These are phyloP conservation scores for Parazoanthus swiftii DNA, from an alignment of 92 coral and sea anemone species.

Conservation along the genomic window DNA sequence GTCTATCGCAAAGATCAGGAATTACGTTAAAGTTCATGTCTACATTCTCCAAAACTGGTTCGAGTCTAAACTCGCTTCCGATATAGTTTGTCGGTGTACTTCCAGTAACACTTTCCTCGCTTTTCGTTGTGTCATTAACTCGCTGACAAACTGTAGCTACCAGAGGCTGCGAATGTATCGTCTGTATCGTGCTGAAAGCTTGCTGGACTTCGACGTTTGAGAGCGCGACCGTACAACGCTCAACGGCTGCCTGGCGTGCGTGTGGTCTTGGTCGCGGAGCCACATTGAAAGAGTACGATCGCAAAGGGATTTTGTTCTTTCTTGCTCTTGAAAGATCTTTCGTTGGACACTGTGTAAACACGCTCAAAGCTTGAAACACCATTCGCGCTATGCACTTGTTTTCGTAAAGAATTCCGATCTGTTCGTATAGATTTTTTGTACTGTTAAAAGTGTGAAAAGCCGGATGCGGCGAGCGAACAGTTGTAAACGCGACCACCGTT, in stretches of 20 bases:
- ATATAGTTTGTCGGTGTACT: not conserved
- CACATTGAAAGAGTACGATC: conserved; percentile 75
- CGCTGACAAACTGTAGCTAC: conserved; percentile 52
- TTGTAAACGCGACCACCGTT: conserved; percentile 83
- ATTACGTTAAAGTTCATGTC: conserved; percentile 49
- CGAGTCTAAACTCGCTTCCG: not conserved
- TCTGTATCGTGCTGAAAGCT: conserved; percentile 56
- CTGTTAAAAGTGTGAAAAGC: conserved; percentile 88
- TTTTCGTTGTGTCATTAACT: conserved; percentile 38
- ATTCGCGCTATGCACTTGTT: conserved; percentile 85
- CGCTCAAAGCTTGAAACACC: conserved; percentile 78
- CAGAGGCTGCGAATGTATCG: conserved; percentile 53
- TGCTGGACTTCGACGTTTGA: conserved; percentile 67
- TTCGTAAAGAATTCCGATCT: conserved; percentile 81
- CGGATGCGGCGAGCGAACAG: conserved; percentile 82
- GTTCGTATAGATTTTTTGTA: conserved; percentile 77
- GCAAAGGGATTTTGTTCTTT: conserved; percentile 15
- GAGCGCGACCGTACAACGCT: conserved; percentile 71
- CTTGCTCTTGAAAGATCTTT: conserved; percentile 48
- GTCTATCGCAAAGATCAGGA: conserved; percentile 45
- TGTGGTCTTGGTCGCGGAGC: conserved; percentile 68
- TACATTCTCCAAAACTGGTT: not conserved
- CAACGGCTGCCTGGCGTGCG: conserved; percentile 60
- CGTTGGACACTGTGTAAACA: conserved; percentile 64
- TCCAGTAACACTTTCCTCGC: not conserved